Base-by-base conservation (phyloP, 2,888 invertebrate species). In the Dryococelus australis region DNA sequence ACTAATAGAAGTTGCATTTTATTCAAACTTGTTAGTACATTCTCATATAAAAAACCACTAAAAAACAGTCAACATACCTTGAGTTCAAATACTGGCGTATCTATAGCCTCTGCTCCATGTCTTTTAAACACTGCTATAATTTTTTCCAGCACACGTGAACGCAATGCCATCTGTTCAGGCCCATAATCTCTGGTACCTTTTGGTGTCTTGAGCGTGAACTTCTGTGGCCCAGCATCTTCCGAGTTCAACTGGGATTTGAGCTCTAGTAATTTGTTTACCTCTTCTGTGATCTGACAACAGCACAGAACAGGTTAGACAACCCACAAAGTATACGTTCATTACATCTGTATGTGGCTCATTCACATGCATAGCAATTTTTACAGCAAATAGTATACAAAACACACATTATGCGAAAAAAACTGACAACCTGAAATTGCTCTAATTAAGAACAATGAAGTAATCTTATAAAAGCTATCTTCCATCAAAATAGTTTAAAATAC, bases 21-120 rank as follows among this genome's bases (percentile, higher is more conserved):
- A 35, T 35, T 35, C 1, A 1, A 35, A 35, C 35, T 35, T 35
- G 35, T 35, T 35, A 5, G 47, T 13, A 47, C 2, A 13, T 47
- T 47, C 5, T 47, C 10, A 47, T 47, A 16, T 47, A 10, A 47
- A 13, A 47, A 47, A 47, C 47, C 47, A 47, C 1, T 16, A 47
- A 47, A 2, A 35, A 35, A 35, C 35, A 35, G 35, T 4, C 13
- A 43, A n/a, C 20, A 35, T 5, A 98, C 98, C 95, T 98, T 99
- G 26, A 99, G 93, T 93, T 99, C 99, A 94, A 99, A 99, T 27
- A 99, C 97, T 83, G 99, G 99, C 43, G 99, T 99, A 91, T 99
- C 99, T 91, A 99, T 99, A 28, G 98, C 98, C 92, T 98, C 98
- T 27, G 99, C 99, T 79, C 99, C 99, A 91, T 99, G 99, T 89